Evolutionary conservation across 2,113 vertebrate species (phyloP).

Genomic region (Nothobranchius furzeri): DNA sequence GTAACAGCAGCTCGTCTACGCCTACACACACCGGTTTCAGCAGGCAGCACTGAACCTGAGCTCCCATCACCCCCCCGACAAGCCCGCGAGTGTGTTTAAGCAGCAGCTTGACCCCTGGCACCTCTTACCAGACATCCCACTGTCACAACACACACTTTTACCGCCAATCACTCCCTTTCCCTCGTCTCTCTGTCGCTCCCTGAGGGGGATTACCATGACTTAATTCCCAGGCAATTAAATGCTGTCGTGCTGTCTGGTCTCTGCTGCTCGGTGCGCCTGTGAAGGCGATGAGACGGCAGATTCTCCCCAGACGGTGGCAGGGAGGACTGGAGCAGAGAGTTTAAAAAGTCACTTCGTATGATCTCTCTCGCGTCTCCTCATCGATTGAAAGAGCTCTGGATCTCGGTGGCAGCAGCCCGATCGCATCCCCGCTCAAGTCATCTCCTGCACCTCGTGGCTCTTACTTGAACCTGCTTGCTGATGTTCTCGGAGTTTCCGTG

Average conservation of each 20-base stretch:
- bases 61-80: conserved; percentile 8
- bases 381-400: conserved; percentile 55
- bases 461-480: not conserved
- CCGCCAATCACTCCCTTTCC: conserved; percentile 8
- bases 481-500: conserved; percentile 16
- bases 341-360: conserved; percentile 56
- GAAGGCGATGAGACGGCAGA: conserved; percentile 33
- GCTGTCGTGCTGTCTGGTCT: conserved; percentile 25
- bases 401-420: conserved; percentile 33
- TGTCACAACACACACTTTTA: conserved; percentile 49
- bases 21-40: not conserved
- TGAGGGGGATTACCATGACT: conserved; percentile 62
- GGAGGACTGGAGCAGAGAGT: conserved; percentile 38
- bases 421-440: conserved; percentile 33
- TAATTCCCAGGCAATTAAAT: conserved; percentile 66
- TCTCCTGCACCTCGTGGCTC: conserved; percentile 35
- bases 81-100: conserved; percentile 42
- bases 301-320: conserved; percentile 25
- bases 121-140: conserved; percentile 42
- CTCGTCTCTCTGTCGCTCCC: conserved; percentile 28
- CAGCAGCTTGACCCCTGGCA: conserved; percentile 46
- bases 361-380: conserved; percentile 54
- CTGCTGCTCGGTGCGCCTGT: conserved; percentile 9
- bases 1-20: conserved; percentile 3
- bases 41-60: conserved; percentile 12